Conservation (phyloP, 2,113 vertebrate species). For the Cariama cristata region DNA sequence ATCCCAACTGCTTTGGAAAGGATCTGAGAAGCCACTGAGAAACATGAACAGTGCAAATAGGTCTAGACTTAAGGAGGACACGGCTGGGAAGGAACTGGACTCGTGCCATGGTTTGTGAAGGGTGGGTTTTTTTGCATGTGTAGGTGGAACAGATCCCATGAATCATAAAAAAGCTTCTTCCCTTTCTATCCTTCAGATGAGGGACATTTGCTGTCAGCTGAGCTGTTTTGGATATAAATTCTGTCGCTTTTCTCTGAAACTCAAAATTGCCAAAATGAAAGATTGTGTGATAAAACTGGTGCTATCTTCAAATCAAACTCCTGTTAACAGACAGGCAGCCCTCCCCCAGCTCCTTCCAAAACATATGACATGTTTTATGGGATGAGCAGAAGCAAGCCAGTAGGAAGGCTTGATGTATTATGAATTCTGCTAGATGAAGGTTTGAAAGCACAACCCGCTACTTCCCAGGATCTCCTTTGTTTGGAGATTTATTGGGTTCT, state of each 20-base stretch:
- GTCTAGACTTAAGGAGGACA: background rate
- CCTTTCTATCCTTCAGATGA: background rate
- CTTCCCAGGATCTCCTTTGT: background rate
- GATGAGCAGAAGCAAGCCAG: background rate
- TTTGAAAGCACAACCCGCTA: rapidly evolving
- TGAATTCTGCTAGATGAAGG: background rate
- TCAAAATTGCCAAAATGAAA: background rate
- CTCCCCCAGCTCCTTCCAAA: background rate
- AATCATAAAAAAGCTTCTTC: constrained; percentile 7
- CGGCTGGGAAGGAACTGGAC: background rate
- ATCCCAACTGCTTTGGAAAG: background rate
- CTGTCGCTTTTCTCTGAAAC: background rate
- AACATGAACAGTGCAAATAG: background rate
- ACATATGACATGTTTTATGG: background rate
- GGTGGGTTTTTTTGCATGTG: background rate
- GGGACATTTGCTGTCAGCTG: constrained; percentile 33
- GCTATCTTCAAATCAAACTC: background rate
- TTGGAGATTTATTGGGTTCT: background rate
- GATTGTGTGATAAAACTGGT: background rate
- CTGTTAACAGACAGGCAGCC: background rate
- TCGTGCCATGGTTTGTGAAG: background rate
- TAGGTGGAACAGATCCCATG: constrained; percentile 54
- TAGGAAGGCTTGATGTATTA: background rate
- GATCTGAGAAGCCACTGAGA: background rate
- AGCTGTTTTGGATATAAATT: background rate